Evolutionary conservation across 2,797 vertebrate genomes (phyloP), one percentile per base, ranked within the genome.

Genomic region (Lerista edwardsae): DNA sequence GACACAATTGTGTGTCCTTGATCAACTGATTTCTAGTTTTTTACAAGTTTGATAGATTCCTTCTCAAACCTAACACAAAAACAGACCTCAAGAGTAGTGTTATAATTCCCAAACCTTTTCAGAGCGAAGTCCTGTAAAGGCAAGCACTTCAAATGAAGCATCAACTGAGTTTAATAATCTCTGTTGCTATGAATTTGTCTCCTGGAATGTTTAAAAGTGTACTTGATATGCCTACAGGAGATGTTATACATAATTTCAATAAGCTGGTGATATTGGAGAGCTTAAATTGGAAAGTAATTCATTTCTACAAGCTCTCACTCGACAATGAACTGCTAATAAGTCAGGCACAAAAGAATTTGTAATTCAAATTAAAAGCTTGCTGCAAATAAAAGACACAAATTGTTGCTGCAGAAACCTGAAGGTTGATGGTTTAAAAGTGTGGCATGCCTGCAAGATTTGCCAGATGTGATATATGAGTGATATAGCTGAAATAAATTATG

Each of bases 281-380:
- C 21, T 86, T 86, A 84, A 84, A 87, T 1, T 84, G 76, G 31
- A 81, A 86, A 76, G 8, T 64, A 31, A 76, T 85, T 89, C 73
- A 55, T 25, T 89, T 75, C 76, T 83, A 73, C 76, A 87, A 39
- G 36, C 12, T 44, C 0, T 51, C 75, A 59, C 12, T 0, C 0
- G 71, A 74, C 74, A 75, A 83, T 36, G 86, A 27, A 67, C 41
- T 85, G 57, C 71, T 91, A 88, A 88, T 81, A 93, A 87, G 88
- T 85, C 75, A 76, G 65, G 39, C 31, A 72, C 27, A 55, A 89
- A 88, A 73, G 57, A 85, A 86, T 77, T 76, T 87, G 72, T 87
- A 73, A 85, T 91, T 87, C 79, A 87, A 89, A 91, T 87, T 89
- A 86, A 86, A 81, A 91, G 86, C 59, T 75, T 79, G 21, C 85